phyloP scores from a whole-genome alignment of 2,888 invertebrate species.

The Harpalus rufipes region DNA sequence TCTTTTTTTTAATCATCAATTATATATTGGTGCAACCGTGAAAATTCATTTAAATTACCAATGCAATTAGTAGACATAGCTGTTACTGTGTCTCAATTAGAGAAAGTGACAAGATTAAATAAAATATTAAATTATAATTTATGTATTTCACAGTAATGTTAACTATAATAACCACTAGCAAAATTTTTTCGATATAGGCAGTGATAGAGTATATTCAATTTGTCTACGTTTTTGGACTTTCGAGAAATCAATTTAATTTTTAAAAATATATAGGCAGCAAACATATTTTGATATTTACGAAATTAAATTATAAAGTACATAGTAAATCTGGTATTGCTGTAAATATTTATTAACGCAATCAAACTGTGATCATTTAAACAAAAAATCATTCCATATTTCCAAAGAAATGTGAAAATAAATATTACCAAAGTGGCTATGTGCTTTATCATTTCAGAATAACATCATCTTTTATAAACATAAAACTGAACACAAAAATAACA shows the following conservation, averaged over 20 bases:
- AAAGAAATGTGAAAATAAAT: background rate
- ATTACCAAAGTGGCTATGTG: background rate
- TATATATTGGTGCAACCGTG: too few species aligned
- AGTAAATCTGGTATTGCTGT: background rate
- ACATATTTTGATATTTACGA: background rate
- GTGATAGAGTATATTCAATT: slow-evolving; percentile 43
- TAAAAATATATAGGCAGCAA: background rate
- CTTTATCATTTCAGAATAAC: background rate
- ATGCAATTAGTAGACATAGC: background rate
- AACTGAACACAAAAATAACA: slow-evolving; percentile 38
- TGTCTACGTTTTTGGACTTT: slow-evolving; percentile 1
- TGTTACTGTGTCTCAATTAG: slow-evolving; percentile 1
- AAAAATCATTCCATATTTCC: slow-evolving; percentile 4
- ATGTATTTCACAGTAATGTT: slow-evolving; percentile 2
- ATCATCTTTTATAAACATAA: slow-evolving; percentile 13
- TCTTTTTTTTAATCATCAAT: too few species aligned
- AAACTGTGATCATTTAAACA: background rate
- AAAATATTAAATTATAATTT: slow-evolving; percentile 1
- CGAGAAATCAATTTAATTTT: background rate
- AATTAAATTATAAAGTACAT: background rate
- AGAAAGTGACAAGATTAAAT: background rate
- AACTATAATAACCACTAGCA: slow-evolving; percentile 40
- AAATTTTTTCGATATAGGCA: slow-evolving; percentile 45
- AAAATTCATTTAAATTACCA: slow-evolving; percentile 8
- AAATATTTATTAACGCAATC: background rate